Evolutionary conservation across 2,797 vertebrate species (phyloP).

Genomic region (Enoplosus armatus): DNA sequence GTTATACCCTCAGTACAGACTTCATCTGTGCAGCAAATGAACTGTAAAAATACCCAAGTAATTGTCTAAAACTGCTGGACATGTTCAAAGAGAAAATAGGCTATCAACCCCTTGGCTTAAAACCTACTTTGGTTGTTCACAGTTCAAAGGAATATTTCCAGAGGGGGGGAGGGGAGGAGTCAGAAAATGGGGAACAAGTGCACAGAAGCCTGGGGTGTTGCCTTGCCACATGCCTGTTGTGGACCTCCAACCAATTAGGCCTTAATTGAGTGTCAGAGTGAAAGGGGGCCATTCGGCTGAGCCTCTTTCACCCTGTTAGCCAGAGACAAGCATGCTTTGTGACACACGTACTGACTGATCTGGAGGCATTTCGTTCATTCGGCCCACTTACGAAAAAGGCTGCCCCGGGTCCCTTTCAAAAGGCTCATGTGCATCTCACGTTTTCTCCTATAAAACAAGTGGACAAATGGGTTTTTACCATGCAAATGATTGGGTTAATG

Average conservation of each 20-base stretch:
- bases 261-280: slow-evolving; percentile 68
- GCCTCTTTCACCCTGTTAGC: slow-evolving; percentile 80
- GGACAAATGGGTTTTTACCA: slow-evolving; percentile 46
- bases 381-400: slow-evolving; percentile 63
- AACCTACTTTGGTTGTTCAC: slow-evolving; percentile 43
- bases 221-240: slow-evolving; percentile 53
- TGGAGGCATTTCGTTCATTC: slow-evolving; percentile 66
- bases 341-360: slow-evolving; percentile 65
- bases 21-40: slow-evolving; percentile 38
- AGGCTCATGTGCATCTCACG: slow-evolving; percentile 48
- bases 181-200: slow-evolving; percentile 42
- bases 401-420: slow-evolving; percentile 55
- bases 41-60: slow-evolving; percentile 45
- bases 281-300: slow-evolving; percentile 72
- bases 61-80: slow-evolving; percentile 35
- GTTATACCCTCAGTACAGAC: not conserved
- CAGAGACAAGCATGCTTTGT: slow-evolving; percentile 84
- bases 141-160: slow-evolving; percentile 65
- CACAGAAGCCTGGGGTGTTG: slow-evolving; percentile 56
- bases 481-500: slow-evolving; percentile 49
- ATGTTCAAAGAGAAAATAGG: slow-evolving; percentile 35
- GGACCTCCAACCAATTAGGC: slow-evolving; percentile 73
- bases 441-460: slow-evolving; percentile 55
- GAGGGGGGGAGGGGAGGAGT: slow-evolving; percentile 1
- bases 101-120: slow-evolving; percentile 40